phyloP scores from a whole-genome alignment of 2,888 invertebrate genomes.

The Tineola bisselliella region DNA sequence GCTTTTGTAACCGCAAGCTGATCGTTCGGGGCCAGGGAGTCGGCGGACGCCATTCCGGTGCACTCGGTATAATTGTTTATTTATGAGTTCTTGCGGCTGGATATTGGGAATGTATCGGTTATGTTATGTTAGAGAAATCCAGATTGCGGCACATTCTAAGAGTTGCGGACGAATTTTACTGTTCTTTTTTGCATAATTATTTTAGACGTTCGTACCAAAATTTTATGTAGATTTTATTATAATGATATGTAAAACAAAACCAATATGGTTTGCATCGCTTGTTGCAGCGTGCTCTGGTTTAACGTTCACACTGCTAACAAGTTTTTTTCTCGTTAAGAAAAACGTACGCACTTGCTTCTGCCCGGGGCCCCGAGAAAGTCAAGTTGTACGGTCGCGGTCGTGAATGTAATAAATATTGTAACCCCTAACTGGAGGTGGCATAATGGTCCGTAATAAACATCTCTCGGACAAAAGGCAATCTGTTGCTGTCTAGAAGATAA shows the following conservation, averaged over 20 bases:
- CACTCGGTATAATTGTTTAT: slow-evolving; percentile 31
- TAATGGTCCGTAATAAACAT: slow-evolving; percentile 11
- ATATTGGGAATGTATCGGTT: slow-evolving; percentile 27
- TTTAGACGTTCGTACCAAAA: background rate
- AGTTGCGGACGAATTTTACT: background rate
- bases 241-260: background rate
- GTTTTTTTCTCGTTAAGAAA: slow-evolving; percentile 39
- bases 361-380: slow-evolving; percentile 34
- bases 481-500: slow-evolving; percentile 10
- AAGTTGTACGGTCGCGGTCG: slow-evolving; percentile 22
- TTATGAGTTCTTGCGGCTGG: slow-evolving; percentile 26
- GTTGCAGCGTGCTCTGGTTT: slow-evolving; percentile 31
- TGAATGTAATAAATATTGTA: slow-evolving; percentile 11
- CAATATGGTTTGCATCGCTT: slow-evolving; percentile 9
- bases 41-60: slow-evolving; percentile 12
- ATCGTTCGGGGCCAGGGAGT: background rate
- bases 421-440: slow-evolving; percentile 13
- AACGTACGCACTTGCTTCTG: slow-evolving; percentile 28
- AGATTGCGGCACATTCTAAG: slow-evolving; percentile 23
- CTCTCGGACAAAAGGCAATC: slow-evolving; percentile 9
- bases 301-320: slow-evolving; percentile 35
- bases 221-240: background rate
- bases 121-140: slow-evolving; percentile 27
- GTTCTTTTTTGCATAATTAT: background rate
- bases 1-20: slow-evolving; percentile 43